These are phyloP conservation scores for Watsonalla binaria DNA, from an alignment of 2,888 invertebrate species.

Conservation along the genomic window DNA sequence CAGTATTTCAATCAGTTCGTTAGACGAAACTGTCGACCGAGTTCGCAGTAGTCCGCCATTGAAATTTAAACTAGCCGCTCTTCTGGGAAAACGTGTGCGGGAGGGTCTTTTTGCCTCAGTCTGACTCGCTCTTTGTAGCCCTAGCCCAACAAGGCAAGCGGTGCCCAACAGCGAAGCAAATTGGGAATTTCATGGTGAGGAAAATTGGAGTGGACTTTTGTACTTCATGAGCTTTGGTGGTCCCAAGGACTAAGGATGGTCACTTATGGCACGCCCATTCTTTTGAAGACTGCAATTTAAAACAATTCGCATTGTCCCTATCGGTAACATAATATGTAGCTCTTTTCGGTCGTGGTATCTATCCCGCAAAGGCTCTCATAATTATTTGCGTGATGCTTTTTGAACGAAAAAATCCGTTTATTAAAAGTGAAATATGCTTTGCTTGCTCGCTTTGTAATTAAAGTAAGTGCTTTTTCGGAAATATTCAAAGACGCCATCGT, in stretches of 20 bases:
- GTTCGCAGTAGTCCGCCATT: slow-evolving; percentile 68
- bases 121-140: slow-evolving; percentile 40
- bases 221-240: slow-evolving; percentile 6
- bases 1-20: slow-evolving; percentile 70
- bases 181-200: slow-evolving; percentile 20
- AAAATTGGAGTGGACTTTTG: slow-evolving; percentile 4
- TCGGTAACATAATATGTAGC: no score
- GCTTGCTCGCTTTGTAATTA: no score
- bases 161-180: slow-evolving; percentile 34
- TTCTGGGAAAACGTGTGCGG: slow-evolving; percentile 54
- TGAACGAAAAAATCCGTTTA: no score
- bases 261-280: no score
- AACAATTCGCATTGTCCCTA: background rate
- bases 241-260: slow-evolving; percentile 1
- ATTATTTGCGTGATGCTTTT: no score
- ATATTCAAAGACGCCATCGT: no score
- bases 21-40: slow-evolving; percentile 58
- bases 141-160: slow-evolving; percentile 52
- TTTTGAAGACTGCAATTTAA: no score
- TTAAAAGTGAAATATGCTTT: no score
- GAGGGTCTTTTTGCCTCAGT: slow-evolving; percentile 24
- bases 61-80: slow-evolving; percentile 70
- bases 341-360: no score
- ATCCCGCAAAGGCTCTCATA: no score
- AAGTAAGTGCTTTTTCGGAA: no score